Percentiles rank a stretch among this genome's conserved stretches.
These are phyloP conservation scores for Trachymyrmex cornetzi DNA, from an alignment of 1,140 invertebrate genomes.

Conservation along the genomic window DNA sequence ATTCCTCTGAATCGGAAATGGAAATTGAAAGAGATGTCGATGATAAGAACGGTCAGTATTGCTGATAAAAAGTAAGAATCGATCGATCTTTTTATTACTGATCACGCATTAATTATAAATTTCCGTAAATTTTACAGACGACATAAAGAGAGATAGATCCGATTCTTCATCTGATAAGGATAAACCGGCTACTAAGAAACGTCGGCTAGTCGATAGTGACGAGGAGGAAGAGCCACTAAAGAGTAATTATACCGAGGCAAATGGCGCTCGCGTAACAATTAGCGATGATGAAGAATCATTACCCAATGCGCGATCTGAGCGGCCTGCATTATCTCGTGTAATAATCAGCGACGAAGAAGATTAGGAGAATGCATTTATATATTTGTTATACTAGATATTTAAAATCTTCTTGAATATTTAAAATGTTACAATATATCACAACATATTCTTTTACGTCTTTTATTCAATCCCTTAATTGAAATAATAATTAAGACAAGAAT, in stretches of 20 bases:
- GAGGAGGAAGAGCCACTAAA: conserved; percentile 75
- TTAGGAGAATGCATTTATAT: conserved; percentile 39
- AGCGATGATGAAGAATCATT: conserved; percentile 72
- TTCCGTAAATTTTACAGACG: conserved; percentile 65
- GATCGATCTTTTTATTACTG: not conserved
- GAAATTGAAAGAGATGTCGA: conserved; percentile 55
- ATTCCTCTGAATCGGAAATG: conserved; percentile 75
- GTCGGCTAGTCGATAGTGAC: conserved; percentile 82
- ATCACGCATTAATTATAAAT: not conserved
- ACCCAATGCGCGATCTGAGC: conserved; percentile 34
- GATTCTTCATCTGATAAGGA: conserved; percentile 78
- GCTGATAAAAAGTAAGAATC: conserved; percentile 11
- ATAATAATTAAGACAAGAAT: not conserved
- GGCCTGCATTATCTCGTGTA: conserved; percentile 41
- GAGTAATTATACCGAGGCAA: conserved; percentile 49
- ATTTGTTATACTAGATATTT: not conserved
- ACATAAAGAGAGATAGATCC: conserved; percentile 74
- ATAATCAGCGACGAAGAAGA: conserved; percentile 80
- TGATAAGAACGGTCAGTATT: conserved; percentile 55
- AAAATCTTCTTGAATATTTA: not conserved
- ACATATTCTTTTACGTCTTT: not conserved
- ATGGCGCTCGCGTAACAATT: conserved; percentile 62
- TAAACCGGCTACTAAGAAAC: conserved; percentile 78
- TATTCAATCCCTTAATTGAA: not conserved
- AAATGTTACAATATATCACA: not conserved